Conservation (phyloP, 2,113 vertebrate genomes). For the Penelope pileata region DNA sequence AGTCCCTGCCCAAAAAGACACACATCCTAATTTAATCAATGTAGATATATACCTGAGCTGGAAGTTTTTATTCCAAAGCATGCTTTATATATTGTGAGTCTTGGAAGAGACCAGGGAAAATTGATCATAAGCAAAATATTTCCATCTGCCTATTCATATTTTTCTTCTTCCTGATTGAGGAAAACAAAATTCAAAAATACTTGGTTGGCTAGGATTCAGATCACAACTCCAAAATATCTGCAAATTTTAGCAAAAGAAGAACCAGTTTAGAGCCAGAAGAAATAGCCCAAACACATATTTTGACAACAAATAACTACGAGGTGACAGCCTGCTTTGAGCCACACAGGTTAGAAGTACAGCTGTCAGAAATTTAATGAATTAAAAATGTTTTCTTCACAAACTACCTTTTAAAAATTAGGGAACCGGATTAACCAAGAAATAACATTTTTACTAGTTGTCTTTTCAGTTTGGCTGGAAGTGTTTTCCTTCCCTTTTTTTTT, state of each 20-base stretch:
- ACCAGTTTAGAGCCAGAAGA: background rate
- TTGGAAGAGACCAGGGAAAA: background rate
- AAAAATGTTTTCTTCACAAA: background rate
- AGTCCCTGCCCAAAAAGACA: background rate
- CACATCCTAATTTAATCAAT: background rate
- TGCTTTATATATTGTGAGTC: background rate
- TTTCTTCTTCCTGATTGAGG: background rate
- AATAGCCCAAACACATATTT: background rate
- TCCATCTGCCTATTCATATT: background rate
- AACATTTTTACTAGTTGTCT: background rate
- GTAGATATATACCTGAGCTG: background rate
- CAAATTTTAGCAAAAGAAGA: background rate
- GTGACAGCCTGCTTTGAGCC: background rate
- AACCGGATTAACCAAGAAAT: background rate
- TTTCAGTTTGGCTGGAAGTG: background rate
- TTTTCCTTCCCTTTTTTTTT: background rate
- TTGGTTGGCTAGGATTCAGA: background rate
- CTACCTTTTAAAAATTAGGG: background rate
- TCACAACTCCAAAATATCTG: background rate
- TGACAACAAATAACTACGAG: background rate
- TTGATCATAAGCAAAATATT: background rate
- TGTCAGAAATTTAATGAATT: background rate
- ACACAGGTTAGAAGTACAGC: background rate
- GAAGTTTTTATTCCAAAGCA: background rate
- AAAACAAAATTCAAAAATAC: background rate